Evolutionary conservation across 37 sponge, comb jelly and placozoan species (phyloP), one percentile per base, ranked within the genome.

Genomic region (Trichoplax adhaerens): DNA sequence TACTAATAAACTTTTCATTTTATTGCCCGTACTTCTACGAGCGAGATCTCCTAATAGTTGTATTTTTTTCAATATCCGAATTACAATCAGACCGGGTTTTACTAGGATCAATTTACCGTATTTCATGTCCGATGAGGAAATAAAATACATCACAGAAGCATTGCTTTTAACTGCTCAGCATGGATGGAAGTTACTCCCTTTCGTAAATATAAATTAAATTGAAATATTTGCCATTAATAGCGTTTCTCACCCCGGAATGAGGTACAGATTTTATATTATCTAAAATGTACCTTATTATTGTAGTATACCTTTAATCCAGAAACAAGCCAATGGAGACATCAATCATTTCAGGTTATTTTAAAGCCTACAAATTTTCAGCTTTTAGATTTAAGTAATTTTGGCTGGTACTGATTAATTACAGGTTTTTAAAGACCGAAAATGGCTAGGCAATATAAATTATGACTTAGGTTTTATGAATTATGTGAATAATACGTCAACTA

Each of bases 181-280:
- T 74, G 94, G 88, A 70, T 92, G 94, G 94, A 87, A 85, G 69
- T 71, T 92, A 0, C 76, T 92, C 7, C 88, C 94, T 5, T 77
- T 81, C 54, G 89, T 88, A 71, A 63, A 57, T n/a, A 4, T 29
- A 29, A 29, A 29, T 29, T 29, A 29, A 29, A 29, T 29, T 29
- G 29, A 29, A 29, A 29, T 29, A 29, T 29, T 29, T 29, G 29
- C 29, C 29, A 29, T 29, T 29, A 29, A 29, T 12, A 60, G 62
- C 8, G 12, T 12, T 60, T 12, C 62, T 12, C 62, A 60, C 12
- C 12, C 12, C 8, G 8, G 8, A 60, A 12, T 12, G 10, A 12
- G 12, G 62, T 12, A 60, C 12, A 54, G 72, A 71, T 6, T 48
- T 29, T 54, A 12, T n/a, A 2, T 2, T 64, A 12, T 50, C 65